phyloP scores from a whole-genome alignment of 2,888 invertebrate species.

The Smittia sp. region DNA sequence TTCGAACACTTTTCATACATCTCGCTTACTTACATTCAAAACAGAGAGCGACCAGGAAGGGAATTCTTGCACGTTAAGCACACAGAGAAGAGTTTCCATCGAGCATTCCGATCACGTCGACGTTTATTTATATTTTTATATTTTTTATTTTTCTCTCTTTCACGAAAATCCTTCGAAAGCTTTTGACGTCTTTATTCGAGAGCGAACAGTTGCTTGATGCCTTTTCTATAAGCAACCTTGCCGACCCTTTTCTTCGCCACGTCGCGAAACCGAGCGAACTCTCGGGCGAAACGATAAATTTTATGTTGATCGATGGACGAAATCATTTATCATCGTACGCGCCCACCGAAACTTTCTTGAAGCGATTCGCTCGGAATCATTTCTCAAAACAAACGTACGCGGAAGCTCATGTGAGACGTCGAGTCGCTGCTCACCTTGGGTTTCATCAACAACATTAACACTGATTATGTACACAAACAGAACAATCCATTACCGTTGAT shows the following conservation, averaged over 20 bases:
- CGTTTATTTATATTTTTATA: conserved; percentile 37
- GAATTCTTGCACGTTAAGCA: conserved; percentile 27
- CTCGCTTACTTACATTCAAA: not conserved
- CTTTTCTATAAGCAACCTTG: not conserved
- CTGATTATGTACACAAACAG: not conserved
- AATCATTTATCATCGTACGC: conserved; percentile 21
- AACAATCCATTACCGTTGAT: not conserved
- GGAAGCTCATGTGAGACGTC: not conserved
- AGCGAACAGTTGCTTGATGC: not conserved
- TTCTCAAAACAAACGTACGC: not conserved
- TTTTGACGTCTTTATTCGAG: conserved; percentile 22
- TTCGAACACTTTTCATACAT: not conserved
- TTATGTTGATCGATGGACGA: conserved; percentile 7
- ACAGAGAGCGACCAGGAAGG: not conserved
- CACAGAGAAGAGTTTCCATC: not conserved
- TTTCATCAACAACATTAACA: not conserved
- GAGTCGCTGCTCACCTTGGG: not conserved
- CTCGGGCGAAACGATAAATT: not conserved
- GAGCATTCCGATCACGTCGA: conserved; percentile 20
- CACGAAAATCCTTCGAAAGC: not conserved
- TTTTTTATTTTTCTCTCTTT: conserved; percentile 7
- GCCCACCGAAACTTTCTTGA: not conserved
- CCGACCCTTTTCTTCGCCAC: not conserved
- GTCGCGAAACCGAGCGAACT: not conserved
- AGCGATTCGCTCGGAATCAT: conserved; percentile 17